Conservation (phyloP, 2,113 vertebrate genomes). For the Calidris pygmaea region DNA sequence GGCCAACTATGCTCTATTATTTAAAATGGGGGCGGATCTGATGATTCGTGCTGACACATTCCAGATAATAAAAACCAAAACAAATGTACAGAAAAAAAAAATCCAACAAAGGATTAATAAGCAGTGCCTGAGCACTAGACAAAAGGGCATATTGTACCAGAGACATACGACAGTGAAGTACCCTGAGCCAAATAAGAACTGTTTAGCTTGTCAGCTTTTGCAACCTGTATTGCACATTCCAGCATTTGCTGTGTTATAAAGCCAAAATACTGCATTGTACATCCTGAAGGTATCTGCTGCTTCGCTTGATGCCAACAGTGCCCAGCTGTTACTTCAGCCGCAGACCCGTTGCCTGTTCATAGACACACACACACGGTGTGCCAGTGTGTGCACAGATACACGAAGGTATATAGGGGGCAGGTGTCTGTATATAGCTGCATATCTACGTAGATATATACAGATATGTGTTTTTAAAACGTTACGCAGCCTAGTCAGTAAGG, state of each 20-base stretch:
- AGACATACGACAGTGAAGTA: constrained; percentile 32
- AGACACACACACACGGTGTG: rapidly evolving
- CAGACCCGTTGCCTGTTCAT: not conserved
- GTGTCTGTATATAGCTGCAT: not conserved
- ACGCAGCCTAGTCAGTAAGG: not conserved
- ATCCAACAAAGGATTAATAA: not conserved
- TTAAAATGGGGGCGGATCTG: not conserved
- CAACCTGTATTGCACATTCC: constrained; percentile 37
- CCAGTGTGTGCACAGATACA: rapidly evolving
- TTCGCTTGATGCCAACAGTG: not conserved
- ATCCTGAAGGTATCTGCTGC: not conserved
- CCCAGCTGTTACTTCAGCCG: not conserved
- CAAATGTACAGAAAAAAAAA: not conserved
- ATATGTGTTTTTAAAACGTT: not conserved
- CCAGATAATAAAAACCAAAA: not conserved
- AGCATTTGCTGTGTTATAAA: not conserved
- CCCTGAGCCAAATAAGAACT: constrained; percentile 53
- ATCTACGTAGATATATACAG: not conserved
- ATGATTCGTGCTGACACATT: not conserved
- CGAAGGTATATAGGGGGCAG: not conserved
- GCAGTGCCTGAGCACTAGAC: not conserved
- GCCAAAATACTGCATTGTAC: not conserved
- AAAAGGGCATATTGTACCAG: not conserved
- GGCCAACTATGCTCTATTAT: not conserved
- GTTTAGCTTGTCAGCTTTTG: constrained; percentile 27